Evolutionary conservation across 2,113 vertebrate species (phyloP).

Genomic region (Peromyscus leucopus): DNA sequence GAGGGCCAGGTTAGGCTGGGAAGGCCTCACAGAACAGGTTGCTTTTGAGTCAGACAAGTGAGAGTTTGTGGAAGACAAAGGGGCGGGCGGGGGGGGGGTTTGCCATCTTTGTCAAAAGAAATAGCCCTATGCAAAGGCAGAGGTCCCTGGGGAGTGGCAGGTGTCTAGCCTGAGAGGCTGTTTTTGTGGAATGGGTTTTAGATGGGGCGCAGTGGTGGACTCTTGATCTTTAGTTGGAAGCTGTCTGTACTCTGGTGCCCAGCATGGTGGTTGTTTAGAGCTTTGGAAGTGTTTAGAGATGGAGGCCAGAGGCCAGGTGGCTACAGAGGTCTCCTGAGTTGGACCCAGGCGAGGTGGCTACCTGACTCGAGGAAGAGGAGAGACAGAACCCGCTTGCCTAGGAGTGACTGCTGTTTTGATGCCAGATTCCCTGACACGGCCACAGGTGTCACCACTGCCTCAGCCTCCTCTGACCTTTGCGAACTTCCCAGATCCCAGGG

Average conservation of each 20-base stretch:
- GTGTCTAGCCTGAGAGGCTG: neutral
- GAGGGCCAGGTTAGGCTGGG: neutral
- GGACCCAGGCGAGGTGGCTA: fast-evolving
- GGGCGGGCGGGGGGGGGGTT: neutral
- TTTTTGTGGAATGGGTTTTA: conserved; percentile 22
- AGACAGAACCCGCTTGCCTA: neutral
- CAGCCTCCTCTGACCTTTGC: neutral
- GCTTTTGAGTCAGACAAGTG: neutral
- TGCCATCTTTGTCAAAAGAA: conserved; percentile 7
- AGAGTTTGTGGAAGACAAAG: neutral
- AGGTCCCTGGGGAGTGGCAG: neutral
- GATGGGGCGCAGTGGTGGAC: neutral
- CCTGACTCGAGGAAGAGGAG: too few relatives aligned
- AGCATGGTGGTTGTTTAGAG: neutral
- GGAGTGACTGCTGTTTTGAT: neutral
- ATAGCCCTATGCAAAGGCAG: neutral
- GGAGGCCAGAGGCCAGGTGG: neutral
- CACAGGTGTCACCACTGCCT: neutral
- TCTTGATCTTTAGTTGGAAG: neutral
- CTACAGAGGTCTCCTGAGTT: neutral
- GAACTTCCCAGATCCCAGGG: neutral
- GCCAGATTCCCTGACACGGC: neutral
- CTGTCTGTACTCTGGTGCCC: neutral
- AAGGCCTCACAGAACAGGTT: neutral
- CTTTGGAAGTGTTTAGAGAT: neutral